Conservation (phyloP, 2,888 invertebrate species). For the Platycnemis pennipes region DNA sequence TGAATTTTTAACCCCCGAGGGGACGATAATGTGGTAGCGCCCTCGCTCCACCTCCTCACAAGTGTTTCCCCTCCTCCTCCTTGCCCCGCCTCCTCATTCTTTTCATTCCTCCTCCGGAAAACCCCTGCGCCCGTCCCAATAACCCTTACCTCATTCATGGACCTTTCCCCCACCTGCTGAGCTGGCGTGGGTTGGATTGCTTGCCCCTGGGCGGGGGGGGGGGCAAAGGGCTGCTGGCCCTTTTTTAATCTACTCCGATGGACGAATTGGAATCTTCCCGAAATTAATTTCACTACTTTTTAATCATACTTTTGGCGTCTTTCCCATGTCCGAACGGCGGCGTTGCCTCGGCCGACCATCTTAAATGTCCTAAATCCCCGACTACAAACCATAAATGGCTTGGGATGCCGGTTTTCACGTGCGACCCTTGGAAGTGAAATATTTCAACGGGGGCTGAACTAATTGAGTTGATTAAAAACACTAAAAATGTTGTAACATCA, state of each 20-base stretch:
- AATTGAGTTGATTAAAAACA: too few relatives aligned
- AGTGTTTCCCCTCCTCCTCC: background rate
- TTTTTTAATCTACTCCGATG: background rate
- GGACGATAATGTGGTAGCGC: conserved; percentile 16
- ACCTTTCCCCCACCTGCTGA: background rate
- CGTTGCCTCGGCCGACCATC: background rate
- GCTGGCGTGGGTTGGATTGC: background rate
- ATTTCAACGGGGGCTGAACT: too few relatives aligned
- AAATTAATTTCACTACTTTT: background rate
- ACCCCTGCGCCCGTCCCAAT: background rate
- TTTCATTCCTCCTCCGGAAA: background rate
- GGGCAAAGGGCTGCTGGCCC: background rate
- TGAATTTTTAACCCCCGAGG: conserved; percentile 34
- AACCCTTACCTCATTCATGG: background rate
- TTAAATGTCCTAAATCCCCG: too few relatives aligned
- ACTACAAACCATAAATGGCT: too few relatives aligned
- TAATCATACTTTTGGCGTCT: background rate
- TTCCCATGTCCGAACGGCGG: background rate
- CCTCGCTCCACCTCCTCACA: background rate
- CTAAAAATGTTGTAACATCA: too few relatives aligned
- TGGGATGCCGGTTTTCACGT: too few relatives aligned
- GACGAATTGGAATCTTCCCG: background rate
- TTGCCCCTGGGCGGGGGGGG: background rate
- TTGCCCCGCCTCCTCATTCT: background rate
- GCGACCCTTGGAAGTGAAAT: too few relatives aligned